Percentiles rank a stretch among this genome's conserved stretches.
Conservation (phyloP, 2,888 invertebrate genomes). For the Aspidiotus destructor region DNA sequence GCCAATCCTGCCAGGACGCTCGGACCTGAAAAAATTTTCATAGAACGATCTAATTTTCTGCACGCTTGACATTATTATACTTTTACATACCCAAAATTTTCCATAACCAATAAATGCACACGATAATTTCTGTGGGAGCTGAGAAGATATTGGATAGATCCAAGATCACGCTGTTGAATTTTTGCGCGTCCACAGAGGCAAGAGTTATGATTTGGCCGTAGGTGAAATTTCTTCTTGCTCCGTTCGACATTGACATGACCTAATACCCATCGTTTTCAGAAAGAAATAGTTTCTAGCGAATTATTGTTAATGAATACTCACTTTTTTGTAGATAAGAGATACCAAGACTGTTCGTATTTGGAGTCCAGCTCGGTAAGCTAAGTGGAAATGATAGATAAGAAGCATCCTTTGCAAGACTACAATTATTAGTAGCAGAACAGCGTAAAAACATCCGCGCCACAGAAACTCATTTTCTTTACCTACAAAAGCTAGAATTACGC, state of each 20-base stretch:
- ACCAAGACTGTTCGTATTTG: slow-evolving; percentile 48
- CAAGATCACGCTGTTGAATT: slow-evolving; percentile 44
- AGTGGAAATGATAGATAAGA: slow-evolving; percentile 49
- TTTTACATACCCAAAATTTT: slow-evolving; percentile 40
- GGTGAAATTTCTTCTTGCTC: slow-evolving; percentile 43
- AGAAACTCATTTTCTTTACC: slow-evolving; percentile 38
- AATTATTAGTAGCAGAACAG: slow-evolving; percentile 46
- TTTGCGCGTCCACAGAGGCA: slow-evolving; percentile 47
- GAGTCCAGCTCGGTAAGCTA: slow-evolving; percentile 49
- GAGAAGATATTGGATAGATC: slow-evolving; percentile 47
- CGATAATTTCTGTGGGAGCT: slow-evolving; percentile 47
- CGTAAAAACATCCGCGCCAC: slow-evolving; percentile 53
- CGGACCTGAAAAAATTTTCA: slow-evolving; percentile 42
- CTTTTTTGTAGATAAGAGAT: slow-evolving; percentile 49
- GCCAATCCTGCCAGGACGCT: slow-evolving; percentile 52
- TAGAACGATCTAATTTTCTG: background rate
- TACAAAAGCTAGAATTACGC: too few relatives aligned
- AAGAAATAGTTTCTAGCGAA: too few relatives aligned
- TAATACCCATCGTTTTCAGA: slow-evolving; percentile 5
- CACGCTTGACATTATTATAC: slow-evolving; percentile 38
- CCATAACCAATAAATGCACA: slow-evolving; percentile 49
- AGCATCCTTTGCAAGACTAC: slow-evolving; percentile 48
- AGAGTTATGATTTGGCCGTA: slow-evolving; percentile 48
- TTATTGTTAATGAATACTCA: slow-evolving; percentile 25
- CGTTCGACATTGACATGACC: slow-evolving; percentile 42